Evolutionary conservation across 2,113 vertebrate species (phyloP), one percentile per base, ranked within the genome.

Genomic region (Brachyhypopomus occidentalis): DNA sequence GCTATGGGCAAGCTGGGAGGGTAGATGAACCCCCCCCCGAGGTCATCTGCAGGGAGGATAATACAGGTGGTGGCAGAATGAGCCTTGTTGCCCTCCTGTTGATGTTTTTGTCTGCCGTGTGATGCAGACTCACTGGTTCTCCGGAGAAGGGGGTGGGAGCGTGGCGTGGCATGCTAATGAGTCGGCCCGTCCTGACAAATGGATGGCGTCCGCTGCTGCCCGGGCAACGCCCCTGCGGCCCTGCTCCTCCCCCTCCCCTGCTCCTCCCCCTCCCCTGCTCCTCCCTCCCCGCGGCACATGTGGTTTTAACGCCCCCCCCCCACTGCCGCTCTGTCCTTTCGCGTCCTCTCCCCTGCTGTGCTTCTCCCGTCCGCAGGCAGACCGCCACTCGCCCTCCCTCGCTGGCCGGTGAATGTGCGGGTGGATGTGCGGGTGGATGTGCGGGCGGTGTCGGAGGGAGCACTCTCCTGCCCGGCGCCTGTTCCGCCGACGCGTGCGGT

Each of bases 141-240:
- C 14, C 22, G 30, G 75, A 71, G 25, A 59, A 80, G 64, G 69
- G 77, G 62, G 74, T 56, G 38, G 56, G 36, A 64, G 38, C 45
- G 20, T 84, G 82, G 7, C 25, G 4, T 19, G 79, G 85, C 81
- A 86, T 84, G 75, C 77, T 84, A 84, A 86, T 84, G 45, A 36
- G 6, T 11, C 48, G 4, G 56, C 23, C 30, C 48, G 78, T 69
- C 25, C 64, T 25, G 55, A 22, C 16, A 45, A 75, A 77, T 81
- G 75, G 63, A 78, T 77, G 4, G 23, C 66, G 60, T 38, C 72
- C 58, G 7, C 25, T 27, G 38, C 58, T 30, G 19, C 55, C 67
- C 25, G 45, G 48, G 58, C 25, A 12, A 56, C 20, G 48, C 25
- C 70, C 70, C 4, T 6, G 41, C 41, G 27, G 22, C 23, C 16